Percentiles rank a stretch among this genome's conserved stretches.
phyloP scores from a whole-genome alignment of 2,113 vertebrate genomes.

The Barbus barbus region DNA sequence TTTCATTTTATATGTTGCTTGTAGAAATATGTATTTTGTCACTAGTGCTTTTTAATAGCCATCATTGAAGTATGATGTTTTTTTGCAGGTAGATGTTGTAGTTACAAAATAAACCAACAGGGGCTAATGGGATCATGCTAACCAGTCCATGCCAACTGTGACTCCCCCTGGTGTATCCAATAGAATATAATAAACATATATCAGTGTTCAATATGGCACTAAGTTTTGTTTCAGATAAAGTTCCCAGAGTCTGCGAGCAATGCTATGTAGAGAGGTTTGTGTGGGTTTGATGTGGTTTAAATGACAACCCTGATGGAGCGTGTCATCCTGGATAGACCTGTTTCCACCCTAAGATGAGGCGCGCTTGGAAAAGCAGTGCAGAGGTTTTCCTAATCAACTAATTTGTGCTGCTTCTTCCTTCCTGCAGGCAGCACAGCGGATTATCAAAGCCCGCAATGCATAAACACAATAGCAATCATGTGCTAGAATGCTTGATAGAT shows the following conservation, averaged over 20 bases:
- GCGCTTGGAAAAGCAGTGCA: conserved; percentile 31
- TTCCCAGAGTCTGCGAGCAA: not conserved
- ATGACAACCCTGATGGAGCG: conserved; percentile 37
- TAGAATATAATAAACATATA: not conserved
- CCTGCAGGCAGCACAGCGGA: conserved; percentile 52
- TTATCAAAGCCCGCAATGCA: conserved; percentile 59
- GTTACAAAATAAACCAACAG: not conserved
- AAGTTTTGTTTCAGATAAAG: not conserved
- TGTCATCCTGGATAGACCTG: conserved; percentile 46
- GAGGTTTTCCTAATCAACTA: conserved; percentile 53
- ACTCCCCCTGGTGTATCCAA: not conserved
- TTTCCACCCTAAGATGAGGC: conserved; percentile 43
- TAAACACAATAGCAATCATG: conserved; percentile 65
- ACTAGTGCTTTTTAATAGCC: not conserved
- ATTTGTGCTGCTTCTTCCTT: conserved; percentile 47
- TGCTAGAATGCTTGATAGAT: conserved; percentile 61
- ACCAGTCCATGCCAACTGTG: not conserved
- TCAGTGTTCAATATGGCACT: not conserved
- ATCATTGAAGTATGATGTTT: not conserved
- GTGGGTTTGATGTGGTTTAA: conserved; percentile 27
- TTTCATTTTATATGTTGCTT: not conserved
- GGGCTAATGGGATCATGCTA: not conserved
- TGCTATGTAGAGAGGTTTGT: conserved; percentile 8
- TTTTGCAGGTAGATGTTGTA: not conserved
- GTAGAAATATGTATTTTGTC: not conserved